Conservation (phyloP, 92 coral and sea anemone genomes). For the Heliopora coerulea region DNA sequence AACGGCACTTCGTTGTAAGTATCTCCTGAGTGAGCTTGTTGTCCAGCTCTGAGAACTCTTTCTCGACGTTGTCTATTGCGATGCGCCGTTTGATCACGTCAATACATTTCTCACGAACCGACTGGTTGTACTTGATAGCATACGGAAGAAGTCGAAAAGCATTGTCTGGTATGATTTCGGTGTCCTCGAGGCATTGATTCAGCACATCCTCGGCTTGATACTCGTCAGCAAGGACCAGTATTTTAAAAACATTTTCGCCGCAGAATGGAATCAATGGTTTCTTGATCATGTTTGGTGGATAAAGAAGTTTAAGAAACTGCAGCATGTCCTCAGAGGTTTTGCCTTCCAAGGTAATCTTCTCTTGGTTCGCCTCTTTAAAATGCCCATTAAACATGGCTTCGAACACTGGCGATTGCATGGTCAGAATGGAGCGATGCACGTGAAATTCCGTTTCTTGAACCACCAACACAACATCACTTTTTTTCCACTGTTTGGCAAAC, state of each 20-base stretch:
- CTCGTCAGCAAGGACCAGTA: slow-evolving; percentile 17
- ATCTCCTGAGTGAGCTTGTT: background rate
- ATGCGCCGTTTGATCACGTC: background rate
- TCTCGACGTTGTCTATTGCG: background rate
- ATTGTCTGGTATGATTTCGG: background rate
- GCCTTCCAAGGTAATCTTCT: slow-evolving; percentile 3
- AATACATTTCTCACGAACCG: background rate
- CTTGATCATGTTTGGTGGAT: slow-evolving; percentile 22
- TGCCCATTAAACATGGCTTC: slow-evolving; percentile 30
- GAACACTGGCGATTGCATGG: slow-evolving; percentile 20
- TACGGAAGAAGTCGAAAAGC: background rate
- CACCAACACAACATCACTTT: slow-evolving; percentile 25
- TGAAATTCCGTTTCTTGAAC: slow-evolving; percentile 13
- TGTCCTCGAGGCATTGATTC: slow-evolving; percentile 18
- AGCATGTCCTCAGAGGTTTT: slow-evolving; percentile 7
- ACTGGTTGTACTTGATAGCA: slow-evolving; percentile 6
- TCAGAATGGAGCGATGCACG: slow-evolving; percentile 34
- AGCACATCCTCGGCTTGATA: slow-evolving; percentile 21
- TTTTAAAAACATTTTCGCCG: slow-evolving; percentile 5
- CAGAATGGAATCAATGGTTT: background rate
- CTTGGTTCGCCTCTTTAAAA: slow-evolving; percentile 4
- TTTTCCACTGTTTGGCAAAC: slow-evolving; percentile 1
- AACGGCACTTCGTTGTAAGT: background rate
- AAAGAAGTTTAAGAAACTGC: slow-evolving; percentile 8
- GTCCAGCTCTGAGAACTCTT: background rate